phyloP scores from a whole-genome alignment of 2,888 invertebrate species.

The Rhabditoides inermis region DNA sequence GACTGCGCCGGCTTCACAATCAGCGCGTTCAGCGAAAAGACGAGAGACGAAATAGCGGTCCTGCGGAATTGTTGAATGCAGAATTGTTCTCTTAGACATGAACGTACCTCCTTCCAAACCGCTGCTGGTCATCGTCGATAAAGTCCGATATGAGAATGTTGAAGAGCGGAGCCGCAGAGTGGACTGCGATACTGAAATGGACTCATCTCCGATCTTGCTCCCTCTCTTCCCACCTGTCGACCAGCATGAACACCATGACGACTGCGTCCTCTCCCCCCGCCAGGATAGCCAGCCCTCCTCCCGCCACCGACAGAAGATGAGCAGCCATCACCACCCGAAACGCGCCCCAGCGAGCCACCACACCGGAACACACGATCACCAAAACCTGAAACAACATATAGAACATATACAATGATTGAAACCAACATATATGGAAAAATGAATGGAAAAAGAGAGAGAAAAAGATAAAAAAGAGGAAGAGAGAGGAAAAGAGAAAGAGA shows the following conservation, averaged over 20 bases:
- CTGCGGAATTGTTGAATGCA: constrained; percentile 10
- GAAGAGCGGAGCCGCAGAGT: constrained; percentile 46
- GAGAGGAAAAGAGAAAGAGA: neutral
- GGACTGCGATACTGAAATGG: constrained; percentile 39
- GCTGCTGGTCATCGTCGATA: constrained; percentile 45
- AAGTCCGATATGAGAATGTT: constrained; percentile 50
- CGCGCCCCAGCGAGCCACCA: constrained; percentile 31
- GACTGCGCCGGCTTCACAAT: constrained; percentile 50
- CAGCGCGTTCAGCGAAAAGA: constrained; percentile 50
- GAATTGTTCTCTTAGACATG: neutral
- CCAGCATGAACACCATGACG: constrained; percentile 46
- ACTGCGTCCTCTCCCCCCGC: constrained; percentile 28
- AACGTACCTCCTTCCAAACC: constrained; percentile 12
- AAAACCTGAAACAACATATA: constrained; percentile 32
- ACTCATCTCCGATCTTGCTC: neutral
- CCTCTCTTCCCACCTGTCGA: constrained; percentile 31
- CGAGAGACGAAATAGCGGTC: constrained; percentile 40
- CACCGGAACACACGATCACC: constrained; percentile 35
- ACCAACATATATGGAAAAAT: too few relatives aligned
- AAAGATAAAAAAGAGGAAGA: constrained; percentile 1
- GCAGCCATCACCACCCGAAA: constrained; percentile 25
- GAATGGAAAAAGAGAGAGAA: constrained; percentile 2
- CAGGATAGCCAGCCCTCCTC: constrained; percentile 27
- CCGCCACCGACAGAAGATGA: constrained; percentile 33
- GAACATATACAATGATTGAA: too few relatives aligned